Evolutionary conservation across 2,888 invertebrate genomes (phyloP).

Genomic region (Hofmannophila pseudospretella): DNA sequence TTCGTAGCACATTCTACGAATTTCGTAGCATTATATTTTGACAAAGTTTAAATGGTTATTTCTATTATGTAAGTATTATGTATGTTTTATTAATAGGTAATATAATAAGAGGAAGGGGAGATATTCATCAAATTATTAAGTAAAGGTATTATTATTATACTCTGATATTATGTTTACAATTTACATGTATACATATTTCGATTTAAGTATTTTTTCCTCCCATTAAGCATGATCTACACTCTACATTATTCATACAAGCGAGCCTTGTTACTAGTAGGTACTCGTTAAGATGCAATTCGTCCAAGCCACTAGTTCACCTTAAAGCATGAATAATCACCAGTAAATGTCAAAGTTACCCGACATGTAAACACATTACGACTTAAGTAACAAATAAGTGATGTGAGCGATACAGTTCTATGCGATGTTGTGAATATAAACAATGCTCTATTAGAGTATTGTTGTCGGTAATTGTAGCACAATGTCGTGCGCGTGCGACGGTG

Average conservation of each 20-base stretch:
- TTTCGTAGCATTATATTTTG: no score
- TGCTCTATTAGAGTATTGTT: slow-evolving; percentile 7
- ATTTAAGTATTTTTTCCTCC: no score
- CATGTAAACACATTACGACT: slow-evolving; percentile 1
- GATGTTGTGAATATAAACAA: slow-evolving; percentile 3
- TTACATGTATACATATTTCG: no score
- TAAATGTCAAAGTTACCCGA: slow-evolving; percentile 1
- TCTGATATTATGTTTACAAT: no score
- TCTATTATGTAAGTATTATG: no score
- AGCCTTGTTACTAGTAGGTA: neutral
- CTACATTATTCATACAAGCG: neutral
- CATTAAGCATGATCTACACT: no score
- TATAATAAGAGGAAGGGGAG: no score
- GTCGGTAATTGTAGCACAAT: slow-evolving; percentile 9
- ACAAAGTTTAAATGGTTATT: no score
- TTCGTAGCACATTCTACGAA: slow-evolving; percentile 1
- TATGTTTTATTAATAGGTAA: no score
- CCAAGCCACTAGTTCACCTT: slow-evolving; percentile 4
- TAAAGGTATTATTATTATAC: no score
- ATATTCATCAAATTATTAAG: no score
- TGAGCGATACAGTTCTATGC: neutral
- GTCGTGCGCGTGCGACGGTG: slow-evolving; percentile 4
- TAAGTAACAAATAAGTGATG: neutral
- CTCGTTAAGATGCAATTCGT: neutral
- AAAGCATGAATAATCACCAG: neutral